These are phyloP conservation scores for Orchesellides sinensis DNA, from an alignment of 2,888 invertebrate genomes.

Conservation along the genomic window DNA sequence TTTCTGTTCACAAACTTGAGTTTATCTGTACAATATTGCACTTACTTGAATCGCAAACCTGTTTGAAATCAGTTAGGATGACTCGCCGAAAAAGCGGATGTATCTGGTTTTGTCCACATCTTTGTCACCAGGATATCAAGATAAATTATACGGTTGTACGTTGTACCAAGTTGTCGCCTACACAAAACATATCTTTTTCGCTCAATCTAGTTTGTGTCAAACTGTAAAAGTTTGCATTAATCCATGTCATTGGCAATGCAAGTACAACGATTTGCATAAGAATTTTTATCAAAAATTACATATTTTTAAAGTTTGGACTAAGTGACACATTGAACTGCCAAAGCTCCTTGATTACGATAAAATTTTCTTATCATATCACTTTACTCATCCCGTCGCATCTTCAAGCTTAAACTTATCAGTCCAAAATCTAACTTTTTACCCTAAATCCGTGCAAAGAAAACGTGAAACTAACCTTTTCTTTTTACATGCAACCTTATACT, in stretches of 20 bases:
- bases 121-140: neutral
- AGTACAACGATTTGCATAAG: neutral
- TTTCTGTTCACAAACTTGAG: too few species aligned
- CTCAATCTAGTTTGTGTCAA: neutral
- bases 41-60: neutral
- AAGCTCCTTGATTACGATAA: too few species aligned
- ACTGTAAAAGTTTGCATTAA: neutral
- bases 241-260: neutral
- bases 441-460: too few species aligned
- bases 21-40: neutral
- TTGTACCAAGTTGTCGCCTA: neutral
- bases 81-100: slow-evolving; percentile 8
- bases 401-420: too few species aligned
- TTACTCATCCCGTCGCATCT: too few species aligned
- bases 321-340: neutral
- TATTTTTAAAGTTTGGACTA: neutral
- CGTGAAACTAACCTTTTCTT: too few species aligned
- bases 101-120: slow-evolving; percentile 10
- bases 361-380: too few species aligned
- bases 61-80: neutral
- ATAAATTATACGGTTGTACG: too few species aligned
- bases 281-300: neutral
- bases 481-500: too few species aligned
- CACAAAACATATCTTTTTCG: neutral
- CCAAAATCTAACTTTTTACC: too few species aligned